Percentiles rank a stretch among this genome's conserved stretches.
phyloP scores from a whole-genome alignment of 1,140 invertebrate genomes.

The Druon quercuslanigerum region DNA sequence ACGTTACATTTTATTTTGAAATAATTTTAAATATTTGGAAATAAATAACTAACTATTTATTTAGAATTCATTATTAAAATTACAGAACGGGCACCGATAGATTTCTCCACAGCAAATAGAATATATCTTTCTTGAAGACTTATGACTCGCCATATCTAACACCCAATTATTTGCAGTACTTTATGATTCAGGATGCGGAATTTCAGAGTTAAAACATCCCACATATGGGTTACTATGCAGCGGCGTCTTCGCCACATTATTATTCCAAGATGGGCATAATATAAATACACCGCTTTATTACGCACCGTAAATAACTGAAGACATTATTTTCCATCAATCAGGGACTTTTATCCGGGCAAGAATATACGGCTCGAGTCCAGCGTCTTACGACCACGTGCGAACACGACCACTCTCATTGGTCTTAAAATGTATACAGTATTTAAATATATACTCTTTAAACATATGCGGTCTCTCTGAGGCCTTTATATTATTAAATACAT shows the following conservation, averaged over 20 bases:
- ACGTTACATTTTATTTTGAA: no score
- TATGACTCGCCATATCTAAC: conserved; percentile 16
- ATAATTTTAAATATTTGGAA: no score
- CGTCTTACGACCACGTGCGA: background rate
- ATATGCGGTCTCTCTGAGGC: no score
- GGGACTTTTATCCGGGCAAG: conserved; percentile 40
- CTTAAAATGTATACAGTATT: background rate
- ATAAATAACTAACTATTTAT: no score
- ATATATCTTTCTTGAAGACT: conserved; percentile 11
- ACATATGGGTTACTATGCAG: conserved; percentile 17
- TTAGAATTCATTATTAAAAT: no score
- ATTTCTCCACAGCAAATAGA: conserved; percentile 13
- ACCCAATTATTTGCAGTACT: conserved; percentile 22
- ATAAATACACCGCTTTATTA: conserved; percentile 52
- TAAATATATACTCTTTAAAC: background rate
- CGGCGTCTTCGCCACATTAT: conserved; percentile 37
- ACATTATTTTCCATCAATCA: conserved; percentile 51
- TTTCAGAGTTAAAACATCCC: conserved; percentile 6
- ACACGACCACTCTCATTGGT: background rate
- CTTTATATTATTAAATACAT: no score
- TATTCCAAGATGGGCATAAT: conserved; percentile 39
- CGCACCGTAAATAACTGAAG: conserved; percentile 42
- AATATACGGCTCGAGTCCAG: background rate
- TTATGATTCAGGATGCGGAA: background rate
- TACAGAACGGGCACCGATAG: background rate